These are phyloP conservation scores for Siniperca obscura DNA, from an alignment of 2,797 vertebrate genomes.

Conservation along the genomic window DNA sequence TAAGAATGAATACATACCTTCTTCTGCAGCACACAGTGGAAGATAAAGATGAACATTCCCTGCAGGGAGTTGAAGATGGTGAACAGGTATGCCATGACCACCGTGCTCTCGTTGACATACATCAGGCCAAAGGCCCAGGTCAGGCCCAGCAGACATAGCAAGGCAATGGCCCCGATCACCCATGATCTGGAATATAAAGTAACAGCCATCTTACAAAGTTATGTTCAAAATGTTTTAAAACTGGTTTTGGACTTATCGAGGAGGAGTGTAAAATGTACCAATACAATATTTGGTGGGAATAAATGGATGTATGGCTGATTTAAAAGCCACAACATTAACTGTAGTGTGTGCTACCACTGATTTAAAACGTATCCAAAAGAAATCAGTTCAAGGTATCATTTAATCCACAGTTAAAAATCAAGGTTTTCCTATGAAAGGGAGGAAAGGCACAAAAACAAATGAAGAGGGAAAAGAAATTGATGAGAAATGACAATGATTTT, in stretches of 20 bases:
- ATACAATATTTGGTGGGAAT: not conserved
- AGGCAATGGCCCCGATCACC: constrained; percentile 97
- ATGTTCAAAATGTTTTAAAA: not conserved
- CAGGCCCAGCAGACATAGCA: constrained; percentile 96
- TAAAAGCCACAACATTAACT: not conserved
- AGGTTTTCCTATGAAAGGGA: constrained; percentile 11
- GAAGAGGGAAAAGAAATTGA: constrained; percentile 52
- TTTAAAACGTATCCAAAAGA: not conserved
- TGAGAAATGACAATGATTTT: constrained; percentile 79
- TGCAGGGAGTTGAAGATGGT: constrained; percentile 99
- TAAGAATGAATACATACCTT: constrained; percentile 85
- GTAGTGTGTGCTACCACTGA: not conserved
- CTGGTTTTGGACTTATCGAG: too few relatives aligned
- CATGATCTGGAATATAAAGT: constrained; percentile 88
- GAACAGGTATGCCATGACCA: constrained; percentile 99
- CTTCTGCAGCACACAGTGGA: constrained; percentile 99
- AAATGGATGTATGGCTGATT: not conserved
- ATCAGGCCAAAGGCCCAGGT: constrained; percentile 99
- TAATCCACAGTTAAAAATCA: not conserved
- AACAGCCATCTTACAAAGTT: constrained; percentile 5
- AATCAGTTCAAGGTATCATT: constrained; percentile 3
- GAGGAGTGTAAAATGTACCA: not conserved
- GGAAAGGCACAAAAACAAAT: constrained; percentile 38
- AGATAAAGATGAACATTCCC: constrained; percentile 99
- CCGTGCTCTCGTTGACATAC: constrained; percentile 99